These are phyloP conservation scores for Hypocryptadius cinnamomeus DNA, from an alignment of 2,113 vertebrate genomes.

Conservation along the genomic window DNA sequence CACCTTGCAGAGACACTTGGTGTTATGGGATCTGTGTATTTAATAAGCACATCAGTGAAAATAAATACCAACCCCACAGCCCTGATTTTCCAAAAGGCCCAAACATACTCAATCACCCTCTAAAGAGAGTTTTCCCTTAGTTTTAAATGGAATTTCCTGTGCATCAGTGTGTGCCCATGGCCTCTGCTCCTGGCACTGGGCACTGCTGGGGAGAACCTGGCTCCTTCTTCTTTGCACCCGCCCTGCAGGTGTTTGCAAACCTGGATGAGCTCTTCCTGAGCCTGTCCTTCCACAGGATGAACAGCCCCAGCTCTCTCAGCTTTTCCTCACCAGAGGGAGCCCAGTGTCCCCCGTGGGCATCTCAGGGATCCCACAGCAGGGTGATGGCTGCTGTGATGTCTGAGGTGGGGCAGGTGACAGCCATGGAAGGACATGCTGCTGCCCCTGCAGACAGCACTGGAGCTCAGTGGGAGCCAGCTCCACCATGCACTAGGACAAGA, in stretches of 20 bases:
- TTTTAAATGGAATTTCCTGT: not conserved
- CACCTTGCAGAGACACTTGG: not conserved
- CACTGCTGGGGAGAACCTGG: not conserved
- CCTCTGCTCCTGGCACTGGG: not conserved
- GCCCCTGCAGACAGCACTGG: not conserved
- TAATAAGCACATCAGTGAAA: not conserved
- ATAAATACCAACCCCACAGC: not conserved
- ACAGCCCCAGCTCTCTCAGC: not conserved
- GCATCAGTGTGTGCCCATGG: not conserved
- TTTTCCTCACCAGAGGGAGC: not conserved
- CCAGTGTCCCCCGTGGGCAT: fast-evolving
- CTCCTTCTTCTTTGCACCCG: not conserved
- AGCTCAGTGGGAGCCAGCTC: not conserved
- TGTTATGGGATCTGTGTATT: not conserved
- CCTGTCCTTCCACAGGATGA: not conserved
- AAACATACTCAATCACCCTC: not conserved
- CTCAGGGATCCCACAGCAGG: not conserved
- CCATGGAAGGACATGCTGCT: not conserved
- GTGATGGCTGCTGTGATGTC: not conserved
- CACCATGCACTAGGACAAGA: fast-evolving
- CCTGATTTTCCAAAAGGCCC: not conserved
- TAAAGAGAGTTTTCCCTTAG: not conserved
- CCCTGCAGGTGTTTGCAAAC: not conserved
- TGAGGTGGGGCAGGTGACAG: not conserved
- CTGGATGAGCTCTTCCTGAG: not conserved